Conservation (phyloP, 2,113 vertebrate species). For the Xenopus borealis region DNA sequence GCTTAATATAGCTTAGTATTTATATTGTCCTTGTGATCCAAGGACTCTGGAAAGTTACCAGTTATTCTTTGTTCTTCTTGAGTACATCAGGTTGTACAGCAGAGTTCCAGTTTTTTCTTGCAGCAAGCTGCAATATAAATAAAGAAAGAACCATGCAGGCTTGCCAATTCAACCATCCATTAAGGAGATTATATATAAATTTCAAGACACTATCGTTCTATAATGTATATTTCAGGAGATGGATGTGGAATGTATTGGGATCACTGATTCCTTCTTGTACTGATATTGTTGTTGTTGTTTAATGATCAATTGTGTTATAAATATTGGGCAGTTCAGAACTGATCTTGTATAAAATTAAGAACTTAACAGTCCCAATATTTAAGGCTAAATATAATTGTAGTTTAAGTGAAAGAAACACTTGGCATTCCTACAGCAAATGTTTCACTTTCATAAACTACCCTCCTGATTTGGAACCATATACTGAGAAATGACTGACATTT, state of each 20-base stretch:
- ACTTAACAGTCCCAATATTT: too few relatives aligned
- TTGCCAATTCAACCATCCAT: neutral
- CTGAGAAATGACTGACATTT: too few relatives aligned
- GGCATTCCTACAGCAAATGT: constrained; percentile 24
- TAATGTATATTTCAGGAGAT: constrained; percentile 3
- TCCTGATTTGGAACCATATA: neutral
- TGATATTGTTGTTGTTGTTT: too few relatives aligned
- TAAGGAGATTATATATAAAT: neutral
- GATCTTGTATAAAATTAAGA: too few relatives aligned
- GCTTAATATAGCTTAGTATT: neutral
- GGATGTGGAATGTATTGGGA: too few relatives aligned
- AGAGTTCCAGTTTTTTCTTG: neutral
- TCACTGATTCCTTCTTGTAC: too few relatives aligned
- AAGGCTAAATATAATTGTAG: too few relatives aligned
- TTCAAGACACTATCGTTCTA: constrained; percentile 1
- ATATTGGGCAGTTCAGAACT: too few relatives aligned
- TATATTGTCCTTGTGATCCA: neutral
- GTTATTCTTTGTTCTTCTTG: neutral
- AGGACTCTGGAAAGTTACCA: neutral
- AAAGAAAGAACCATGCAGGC: neutral
- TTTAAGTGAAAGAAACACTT: constrained; percentile 2
- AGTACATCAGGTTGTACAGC: neutral
- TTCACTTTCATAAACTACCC: constrained; percentile 5
- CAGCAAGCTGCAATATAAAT: neutral
- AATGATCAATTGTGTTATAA: too few relatives aligned